These are phyloP conservation scores for Frankliniella fusca DNA, from an alignment of 2,888 invertebrate genomes.

Conservation along the genomic window DNA sequence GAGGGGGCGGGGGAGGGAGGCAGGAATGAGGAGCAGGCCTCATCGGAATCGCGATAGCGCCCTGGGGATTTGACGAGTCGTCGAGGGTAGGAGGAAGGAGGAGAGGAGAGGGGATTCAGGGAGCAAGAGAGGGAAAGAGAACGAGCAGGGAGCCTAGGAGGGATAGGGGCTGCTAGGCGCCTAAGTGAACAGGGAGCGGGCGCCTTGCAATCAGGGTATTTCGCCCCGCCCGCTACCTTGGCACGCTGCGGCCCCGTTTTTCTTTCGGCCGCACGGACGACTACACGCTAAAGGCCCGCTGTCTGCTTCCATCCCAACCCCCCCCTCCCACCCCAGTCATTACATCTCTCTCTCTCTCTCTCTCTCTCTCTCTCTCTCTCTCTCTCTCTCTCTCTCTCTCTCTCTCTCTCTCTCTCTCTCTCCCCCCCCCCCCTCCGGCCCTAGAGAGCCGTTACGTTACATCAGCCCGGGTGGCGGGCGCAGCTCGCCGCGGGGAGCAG, in stretches of 20 bases:
- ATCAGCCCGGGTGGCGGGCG: too few species aligned
- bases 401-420: slow-evolving; percentile 4
- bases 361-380: neutral
- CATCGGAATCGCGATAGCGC: too few species aligned
- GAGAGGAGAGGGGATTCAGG: too few species aligned
- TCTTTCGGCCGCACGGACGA: too few species aligned
- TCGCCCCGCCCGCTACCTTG: neutral
- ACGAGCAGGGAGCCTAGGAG: neutral
- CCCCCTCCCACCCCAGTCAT: neutral
- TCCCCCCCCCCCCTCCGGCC: neutral
- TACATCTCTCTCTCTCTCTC: neutral
- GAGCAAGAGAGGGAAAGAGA: neutral
- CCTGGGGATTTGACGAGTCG: too few species aligned
- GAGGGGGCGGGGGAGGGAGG: too few species aligned
- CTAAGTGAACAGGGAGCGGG: neutral
- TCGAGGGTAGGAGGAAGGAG: too few species aligned
- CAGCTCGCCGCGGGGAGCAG: neutral
- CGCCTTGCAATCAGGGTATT: too few species aligned
- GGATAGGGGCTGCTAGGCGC: neutral
- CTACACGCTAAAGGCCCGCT: too few species aligned
- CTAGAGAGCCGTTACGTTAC: too few species aligned
- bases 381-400: slow-evolving; percentile 1
- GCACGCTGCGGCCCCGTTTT: neutral
- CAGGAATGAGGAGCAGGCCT: too few species aligned
- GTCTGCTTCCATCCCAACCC: neutral